Conservation (phyloP, 2,113 vertebrate genomes). For the Triplophysa siluroides region DNA sequence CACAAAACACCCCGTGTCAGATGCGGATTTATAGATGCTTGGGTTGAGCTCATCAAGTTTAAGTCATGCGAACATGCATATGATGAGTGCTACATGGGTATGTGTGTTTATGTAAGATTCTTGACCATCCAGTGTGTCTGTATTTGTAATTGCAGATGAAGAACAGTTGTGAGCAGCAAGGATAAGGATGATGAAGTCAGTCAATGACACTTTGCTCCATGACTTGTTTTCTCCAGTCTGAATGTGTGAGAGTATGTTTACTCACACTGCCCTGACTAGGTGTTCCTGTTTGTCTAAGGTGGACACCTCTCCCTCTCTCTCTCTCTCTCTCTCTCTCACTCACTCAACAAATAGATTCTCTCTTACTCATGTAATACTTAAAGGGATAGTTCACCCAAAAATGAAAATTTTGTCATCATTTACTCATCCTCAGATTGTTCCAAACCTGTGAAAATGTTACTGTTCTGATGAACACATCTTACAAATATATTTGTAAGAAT, state of each 20-base stretch:
- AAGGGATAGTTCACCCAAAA: no score
- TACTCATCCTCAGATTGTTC: no score
- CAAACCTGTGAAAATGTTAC: no score
- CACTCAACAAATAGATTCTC: background rate
- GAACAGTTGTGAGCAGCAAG: no score
- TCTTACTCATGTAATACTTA: background rate
- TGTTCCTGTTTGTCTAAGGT: conserved; percentile 47
- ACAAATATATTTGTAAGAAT: no score
- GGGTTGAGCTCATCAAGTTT: background rate
- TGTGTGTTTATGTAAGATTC: conserved; percentile 25
- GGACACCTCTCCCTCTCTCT: conserved; percentile 11
- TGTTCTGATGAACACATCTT: no score
- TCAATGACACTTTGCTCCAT: background rate
- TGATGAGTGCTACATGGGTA: background rate
- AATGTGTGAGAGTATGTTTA: conserved; percentile 20
- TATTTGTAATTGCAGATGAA: background rate
- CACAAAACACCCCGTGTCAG: background rate
- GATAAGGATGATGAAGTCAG: background rate
- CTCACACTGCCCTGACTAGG: conserved; percentile 22
- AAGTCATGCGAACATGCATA: no score
- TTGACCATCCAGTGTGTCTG: background rate
- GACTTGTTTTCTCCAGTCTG: conserved; percentile 14
- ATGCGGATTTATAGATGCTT: conserved; percentile 18
- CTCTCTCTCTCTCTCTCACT: conserved; percentile 24
- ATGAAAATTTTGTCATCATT: no score